Conservation (phyloP, 2,113 vertebrate genomes). For the Crypturellus undulatus region DNA sequence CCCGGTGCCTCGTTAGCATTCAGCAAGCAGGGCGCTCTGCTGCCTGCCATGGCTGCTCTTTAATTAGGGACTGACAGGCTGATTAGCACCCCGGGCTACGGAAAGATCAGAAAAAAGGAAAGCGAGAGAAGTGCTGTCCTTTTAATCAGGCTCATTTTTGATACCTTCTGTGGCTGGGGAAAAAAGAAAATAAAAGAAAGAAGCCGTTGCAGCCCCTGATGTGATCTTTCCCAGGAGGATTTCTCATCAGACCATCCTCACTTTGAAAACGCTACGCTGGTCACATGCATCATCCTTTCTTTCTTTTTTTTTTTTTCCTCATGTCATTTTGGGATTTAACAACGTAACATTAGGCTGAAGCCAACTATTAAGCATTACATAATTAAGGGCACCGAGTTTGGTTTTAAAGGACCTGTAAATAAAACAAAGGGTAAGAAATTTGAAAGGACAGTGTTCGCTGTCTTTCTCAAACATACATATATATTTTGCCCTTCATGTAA, state of each 20-base stretch:
- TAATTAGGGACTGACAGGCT: conserved; percentile 74
- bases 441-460: conserved; percentile 8
- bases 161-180: conserved; percentile 55
- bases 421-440: conserved; percentile 22
- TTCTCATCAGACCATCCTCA: conserved; percentile 50
- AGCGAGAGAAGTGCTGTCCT: not conserved
- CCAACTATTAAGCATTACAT: conserved; percentile 33
- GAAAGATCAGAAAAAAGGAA: conserved; percentile 52
- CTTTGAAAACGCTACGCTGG: conserved; percentile 44
- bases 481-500: not conserved
- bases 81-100: conserved; percentile 62
- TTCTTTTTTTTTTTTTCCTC: not conserved
- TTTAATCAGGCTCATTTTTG: conserved; percentile 47
- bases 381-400: conserved; percentile 59
- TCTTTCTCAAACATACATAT: not conserved
- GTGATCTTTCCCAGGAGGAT: conserved; percentile 10
- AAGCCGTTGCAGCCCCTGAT: conserved; percentile 2
- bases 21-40: not conserved
- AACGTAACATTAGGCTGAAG: conserved; percentile 3
- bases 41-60: conserved; percentile 44
- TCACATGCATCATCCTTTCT: not conserved
- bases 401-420: conserved; percentile 45
- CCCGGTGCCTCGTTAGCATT: not conserved
- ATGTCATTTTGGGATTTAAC: conserved; percentile 49
- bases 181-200: not conserved